Evolutionary conservation across 2,113 vertebrate species (phyloP).

Genomic region (Ardeotis arabs): DNA sequence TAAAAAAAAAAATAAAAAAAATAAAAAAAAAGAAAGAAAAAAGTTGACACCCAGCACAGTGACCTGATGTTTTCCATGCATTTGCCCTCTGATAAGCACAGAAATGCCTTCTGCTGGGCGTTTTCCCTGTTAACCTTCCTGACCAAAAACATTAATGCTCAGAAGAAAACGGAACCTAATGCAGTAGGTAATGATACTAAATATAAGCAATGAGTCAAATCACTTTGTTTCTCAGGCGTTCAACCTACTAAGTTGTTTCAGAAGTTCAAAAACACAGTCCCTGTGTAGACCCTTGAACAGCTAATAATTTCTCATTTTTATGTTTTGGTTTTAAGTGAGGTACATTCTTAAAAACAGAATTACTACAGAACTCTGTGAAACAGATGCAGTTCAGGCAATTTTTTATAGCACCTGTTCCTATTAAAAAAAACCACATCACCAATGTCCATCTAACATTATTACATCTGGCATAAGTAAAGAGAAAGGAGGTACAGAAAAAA

Average conservation of each 20-base stretch:
- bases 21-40: not conserved
- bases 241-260: not conserved
- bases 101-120: conserved; percentile 51
- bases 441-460: not conserved
- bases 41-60: conserved; percentile 19
- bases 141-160: conserved; percentile 26
- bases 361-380: not conserved
- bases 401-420: not conserved
- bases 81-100: conserved; percentile 48
- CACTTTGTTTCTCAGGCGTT: conserved; percentile 4
- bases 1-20: not conserved
- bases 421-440: conserved; percentile 4
- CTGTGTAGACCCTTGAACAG: not conserved
- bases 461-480: not conserved
- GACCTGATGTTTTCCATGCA: conserved; percentile 50
- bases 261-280: not conserved
- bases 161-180: conserved; percentile 34
- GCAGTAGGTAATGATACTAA: conserved; percentile 60
- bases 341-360: not conserved
- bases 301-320: not conserved
- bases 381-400: not conserved
- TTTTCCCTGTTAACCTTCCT: conserved; percentile 66
- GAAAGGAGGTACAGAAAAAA: not conserved
- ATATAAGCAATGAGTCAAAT: conserved; percentile 58
- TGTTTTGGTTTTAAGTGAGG: not conserved